Evolutionary conservation across 23 tunicate genomes (phyloP), one percentile per base, ranked within the genome.

Genomic region (Trididemnum clinides): DNA sequence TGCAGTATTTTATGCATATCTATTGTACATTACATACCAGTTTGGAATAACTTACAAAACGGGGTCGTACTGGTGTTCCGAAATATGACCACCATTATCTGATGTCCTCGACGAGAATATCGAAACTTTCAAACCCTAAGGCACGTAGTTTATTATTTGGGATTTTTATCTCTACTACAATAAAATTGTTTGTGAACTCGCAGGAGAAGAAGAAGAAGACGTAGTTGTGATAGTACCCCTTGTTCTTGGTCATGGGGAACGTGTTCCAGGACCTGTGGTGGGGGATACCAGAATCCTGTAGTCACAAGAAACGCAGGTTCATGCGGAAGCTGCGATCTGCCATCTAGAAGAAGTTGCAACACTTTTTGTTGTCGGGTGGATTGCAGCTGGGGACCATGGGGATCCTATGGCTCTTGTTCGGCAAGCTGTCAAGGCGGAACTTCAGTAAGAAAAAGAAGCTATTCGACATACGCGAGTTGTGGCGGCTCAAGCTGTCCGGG

Each of bases 371-470:
- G 87, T 37, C 87, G 78, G 2, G 78, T 66, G 19, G 87, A 82
- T 66, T 82, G 87, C 23, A 33, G 34, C 2, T 82, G 87, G 87
- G 80, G 28, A 37, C 2, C 49, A 23, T 82, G 87, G 87, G 26
- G 50, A 34, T 26, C 21, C 28, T 82, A 78, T 78, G 78, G 87
- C 34, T 44, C 54, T 7, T 44, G 54, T 44, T 44, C 54, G 12
- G 54, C 54, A 44, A 44, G 12, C 10, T 44, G 54, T 44, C 12
- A 15, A 15, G 54, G 54, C 54, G 54, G 54, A 44, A 44, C 12
- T 44, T 44, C 54, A 44, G 15, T 44, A 44, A 44, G 54, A 44
- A 44, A 44, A 7, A 10, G 54, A 44, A 44, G 15, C 54, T 44
- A 7, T 44, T 15, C 15, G 12, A 44, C 12, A 44, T 7, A 15